phyloP scores from a whole-genome alignment of 1,140 invertebrate genomes.

The Formica exsecta region DNA sequence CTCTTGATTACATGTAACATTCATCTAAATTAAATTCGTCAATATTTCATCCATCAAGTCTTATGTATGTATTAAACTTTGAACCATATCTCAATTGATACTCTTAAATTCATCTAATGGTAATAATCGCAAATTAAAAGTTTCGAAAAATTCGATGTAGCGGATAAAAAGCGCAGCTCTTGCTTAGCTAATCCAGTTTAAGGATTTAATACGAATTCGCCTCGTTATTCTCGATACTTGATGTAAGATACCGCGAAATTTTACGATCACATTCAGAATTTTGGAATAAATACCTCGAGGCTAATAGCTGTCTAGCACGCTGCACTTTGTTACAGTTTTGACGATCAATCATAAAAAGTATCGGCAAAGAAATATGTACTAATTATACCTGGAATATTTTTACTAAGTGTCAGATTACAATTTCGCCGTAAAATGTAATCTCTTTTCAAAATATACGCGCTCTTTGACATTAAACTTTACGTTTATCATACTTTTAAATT shows the following conservation, averaged over 20 bases:
- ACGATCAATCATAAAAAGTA: slow-evolving; percentile 33
- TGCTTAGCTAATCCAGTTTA: slow-evolving; percentile 31
- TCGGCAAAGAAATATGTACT: slow-evolving; percentile 2
- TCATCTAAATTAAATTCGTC: background rate
- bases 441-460: background rate
- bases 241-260: background rate
- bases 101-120: background rate
- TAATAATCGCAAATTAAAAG: background rate
- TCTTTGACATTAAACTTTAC: background rate
- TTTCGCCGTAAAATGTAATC: background rate
- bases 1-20: background rate
- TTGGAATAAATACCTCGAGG: slow-evolving; percentile 10
- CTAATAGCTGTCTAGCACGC: slow-evolving; percentile 31
- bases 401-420: background rate
- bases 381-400: background rate
- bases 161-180: background rate
- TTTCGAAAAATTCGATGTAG: background rate
- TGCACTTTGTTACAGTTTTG: slow-evolving; percentile 40
- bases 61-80: background rate
- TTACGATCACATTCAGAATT: slow-evolving; percentile 38
- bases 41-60: background rate
- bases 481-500: background rate
- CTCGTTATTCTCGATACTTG: slow-evolving; percentile 21
- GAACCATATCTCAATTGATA: background rate
- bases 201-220: slow-evolving; percentile 15